Percentiles rank a stretch among this genome's conserved stretches.
Evolutionary conservation across 1,140 invertebrate genomes (phyloP).

Genomic region (Drosophila aff.): DNA sequence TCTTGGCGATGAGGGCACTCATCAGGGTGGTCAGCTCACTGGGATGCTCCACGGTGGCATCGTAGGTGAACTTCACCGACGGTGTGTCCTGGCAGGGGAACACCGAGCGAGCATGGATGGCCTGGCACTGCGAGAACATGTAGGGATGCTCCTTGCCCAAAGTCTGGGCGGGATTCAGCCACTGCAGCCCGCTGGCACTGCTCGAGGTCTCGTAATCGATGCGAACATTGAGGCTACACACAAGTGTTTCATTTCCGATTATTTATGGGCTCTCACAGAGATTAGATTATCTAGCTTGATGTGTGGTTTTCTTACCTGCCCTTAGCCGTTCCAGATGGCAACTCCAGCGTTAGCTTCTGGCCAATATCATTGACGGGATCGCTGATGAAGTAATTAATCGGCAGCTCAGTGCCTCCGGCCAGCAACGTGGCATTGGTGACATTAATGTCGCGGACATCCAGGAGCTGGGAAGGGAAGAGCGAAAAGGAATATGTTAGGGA

Average conservation of each 20-base stretch:
- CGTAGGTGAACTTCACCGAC: constrained; percentile 94
- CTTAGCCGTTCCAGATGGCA: constrained; percentile 86
- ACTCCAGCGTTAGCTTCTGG: constrained; percentile 90
- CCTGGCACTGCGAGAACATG: constrained; percentile 96
- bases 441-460: constrained; percentile 91
- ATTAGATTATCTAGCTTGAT: constrained; percentile 50
- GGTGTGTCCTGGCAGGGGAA: constrained; percentile 98
- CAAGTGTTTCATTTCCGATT: constrained; percentile 36
- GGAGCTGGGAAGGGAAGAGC: constrained; percentile 86
- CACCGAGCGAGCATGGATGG: constrained; percentile 95
- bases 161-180: constrained; percentile 95
- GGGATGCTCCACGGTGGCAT: constrained; percentile 92
- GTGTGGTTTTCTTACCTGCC: constrained; percentile 79
- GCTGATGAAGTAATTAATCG: constrained; percentile 88
- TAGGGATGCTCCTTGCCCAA: constrained; percentile 94
- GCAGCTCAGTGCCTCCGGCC: constrained; percentile 86
- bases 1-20: constrained; percentile 91
- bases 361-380: constrained; percentile 90
- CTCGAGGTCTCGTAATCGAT: constrained; percentile 92
- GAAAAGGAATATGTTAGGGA: not conserved
- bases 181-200: constrained; percentile 93
- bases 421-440: constrained; percentile 87
- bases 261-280: constrained; percentile 59
- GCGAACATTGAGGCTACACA: constrained; percentile 87
- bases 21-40: constrained; percentile 93